Evolutionary conservation across 92 coral and sea anemone species (phyloP).

Genomic region (Porites evermanni): DNA sequence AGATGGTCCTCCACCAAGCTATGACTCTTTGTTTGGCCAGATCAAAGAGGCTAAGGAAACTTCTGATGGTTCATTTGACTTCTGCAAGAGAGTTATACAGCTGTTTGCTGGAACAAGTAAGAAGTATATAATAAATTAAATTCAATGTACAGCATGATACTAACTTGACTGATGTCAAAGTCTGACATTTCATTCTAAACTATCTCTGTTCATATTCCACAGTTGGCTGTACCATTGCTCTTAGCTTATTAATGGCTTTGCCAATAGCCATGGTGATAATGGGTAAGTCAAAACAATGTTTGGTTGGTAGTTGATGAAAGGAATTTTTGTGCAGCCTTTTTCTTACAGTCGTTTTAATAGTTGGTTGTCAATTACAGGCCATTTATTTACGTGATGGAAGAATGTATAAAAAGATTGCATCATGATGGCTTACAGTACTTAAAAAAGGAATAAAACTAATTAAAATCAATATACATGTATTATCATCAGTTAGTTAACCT

Average conservation of each 20-base stretch:
- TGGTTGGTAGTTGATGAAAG: no score
- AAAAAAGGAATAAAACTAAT: no score
- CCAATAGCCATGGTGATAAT: slow-evolving; percentile 99
- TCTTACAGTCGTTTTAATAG: no score
- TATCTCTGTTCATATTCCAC: slow-evolving; percentile 20
- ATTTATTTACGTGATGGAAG: no score
- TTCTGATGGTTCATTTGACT: slow-evolving; percentile 96
- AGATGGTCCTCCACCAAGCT: slow-evolving; percentile 86
- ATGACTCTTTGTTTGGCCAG: slow-evolving; percentile 93
- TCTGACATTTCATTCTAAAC: not conserved
- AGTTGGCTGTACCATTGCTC: slow-evolving; percentile 99
- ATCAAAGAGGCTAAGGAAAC: slow-evolving; percentile 97
- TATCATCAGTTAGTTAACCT: no score
- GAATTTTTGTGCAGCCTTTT: no score
- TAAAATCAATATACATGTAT: no score
- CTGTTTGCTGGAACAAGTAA: slow-evolving; percentile 99
- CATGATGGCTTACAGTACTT: no score
- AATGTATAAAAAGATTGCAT: no score
- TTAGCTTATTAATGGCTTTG: slow-evolving; percentile 91
- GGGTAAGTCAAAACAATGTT: slow-evolving; percentile 69
- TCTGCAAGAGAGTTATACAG: slow-evolving; percentile 90
- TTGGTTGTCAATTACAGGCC: no score
- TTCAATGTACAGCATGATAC: no score
- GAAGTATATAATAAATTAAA: not conserved
- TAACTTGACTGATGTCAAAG: no score